Conservation (phyloP, 2,113 vertebrate genomes). For the Ginglymostoma cirratum region DNA sequence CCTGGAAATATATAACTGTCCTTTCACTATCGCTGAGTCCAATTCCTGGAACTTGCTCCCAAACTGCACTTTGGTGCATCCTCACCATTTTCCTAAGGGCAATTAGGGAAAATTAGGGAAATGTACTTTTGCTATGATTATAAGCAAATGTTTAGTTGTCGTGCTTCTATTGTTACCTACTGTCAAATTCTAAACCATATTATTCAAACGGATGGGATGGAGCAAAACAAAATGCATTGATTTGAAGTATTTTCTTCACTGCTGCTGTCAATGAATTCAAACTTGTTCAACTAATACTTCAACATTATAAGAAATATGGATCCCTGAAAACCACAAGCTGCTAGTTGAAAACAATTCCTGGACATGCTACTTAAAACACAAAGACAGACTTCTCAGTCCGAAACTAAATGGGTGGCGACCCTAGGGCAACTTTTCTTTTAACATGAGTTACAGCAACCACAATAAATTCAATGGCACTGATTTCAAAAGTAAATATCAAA, state of each 20-base stretch:
- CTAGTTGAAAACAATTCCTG: not conserved
- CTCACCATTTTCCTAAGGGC: not conserved
- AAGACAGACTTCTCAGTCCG: not conserved
- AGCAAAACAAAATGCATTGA: not conserved
- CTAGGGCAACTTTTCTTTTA: not conserved
- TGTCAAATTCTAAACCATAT: not conserved
- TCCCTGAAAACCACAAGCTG: not conserved
- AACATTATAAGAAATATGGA: not conserved
- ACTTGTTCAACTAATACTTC: not conserved
- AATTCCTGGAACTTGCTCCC: not conserved
- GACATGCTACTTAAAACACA: not conserved
- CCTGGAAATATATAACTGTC: not conserved
- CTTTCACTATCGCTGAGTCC: not conserved
- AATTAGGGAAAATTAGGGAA: not conserved
- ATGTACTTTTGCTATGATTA: not conserved
- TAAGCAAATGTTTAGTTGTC: not conserved
- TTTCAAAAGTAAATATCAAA: not conserved
- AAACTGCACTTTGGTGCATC: not conserved
- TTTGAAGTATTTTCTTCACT: not conserved
- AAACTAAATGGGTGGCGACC: not conserved
- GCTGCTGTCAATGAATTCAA: not conserved
- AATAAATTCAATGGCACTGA: not conserved
- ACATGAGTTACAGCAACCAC: not conserved
- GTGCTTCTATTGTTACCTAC: not conserved
- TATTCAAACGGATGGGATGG: not conserved